Percentiles rank a stretch among this genome's conserved stretches.
phyloP scores from a whole-genome alignment of 1,140 invertebrate species.

The Forficula auricularia region DNA sequence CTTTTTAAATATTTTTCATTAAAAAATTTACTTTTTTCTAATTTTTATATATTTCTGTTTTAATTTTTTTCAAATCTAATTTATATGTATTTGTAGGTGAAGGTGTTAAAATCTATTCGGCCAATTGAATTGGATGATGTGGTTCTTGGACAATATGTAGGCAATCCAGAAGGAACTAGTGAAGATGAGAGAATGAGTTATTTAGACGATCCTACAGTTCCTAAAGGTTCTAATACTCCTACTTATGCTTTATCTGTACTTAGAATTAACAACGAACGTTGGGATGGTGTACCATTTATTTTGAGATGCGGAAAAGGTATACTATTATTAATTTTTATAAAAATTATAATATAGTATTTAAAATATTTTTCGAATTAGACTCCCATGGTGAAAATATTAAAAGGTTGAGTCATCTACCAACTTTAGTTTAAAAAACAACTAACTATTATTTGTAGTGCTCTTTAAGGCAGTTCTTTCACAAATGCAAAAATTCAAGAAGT shows the following conservation, averaged over 20 bases:
- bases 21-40: too few relatives aligned
- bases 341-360: slow-evolving; percentile 1
- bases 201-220: slow-evolving; percentile 89
- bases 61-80: neutral
- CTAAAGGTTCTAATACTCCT: slow-evolving; percentile 72
- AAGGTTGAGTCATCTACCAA: too few relatives aligned
- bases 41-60: neutral
- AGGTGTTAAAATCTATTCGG: slow-evolving; percentile 79
- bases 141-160: slow-evolving; percentile 94
- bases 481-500: too few relatives aligned
- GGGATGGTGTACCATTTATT: slow-evolving; percentile 98
- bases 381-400: too few relatives aligned
- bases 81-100: slow-evolving; percentile 39
- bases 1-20: too few relatives aligned
- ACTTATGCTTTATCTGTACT: slow-evolving; percentile 83
- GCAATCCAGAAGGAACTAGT: slow-evolving; percentile 60
- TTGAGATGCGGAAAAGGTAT: slow-evolving; percentile 88
- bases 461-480: too few relatives aligned
- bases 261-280: slow-evolving; percentile 90
- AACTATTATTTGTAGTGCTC: too few relatives aligned
- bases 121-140: slow-evolving; percentile 64
- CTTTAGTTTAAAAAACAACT: too few relatives aligned
- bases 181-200: slow-evolving; percentile 73
- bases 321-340: neutral
- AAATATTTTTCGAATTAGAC: too few relatives aligned